phyloP scores from a whole-genome alignment of 2,113 vertebrate genomes.

The Tringa solitaria region DNA sequence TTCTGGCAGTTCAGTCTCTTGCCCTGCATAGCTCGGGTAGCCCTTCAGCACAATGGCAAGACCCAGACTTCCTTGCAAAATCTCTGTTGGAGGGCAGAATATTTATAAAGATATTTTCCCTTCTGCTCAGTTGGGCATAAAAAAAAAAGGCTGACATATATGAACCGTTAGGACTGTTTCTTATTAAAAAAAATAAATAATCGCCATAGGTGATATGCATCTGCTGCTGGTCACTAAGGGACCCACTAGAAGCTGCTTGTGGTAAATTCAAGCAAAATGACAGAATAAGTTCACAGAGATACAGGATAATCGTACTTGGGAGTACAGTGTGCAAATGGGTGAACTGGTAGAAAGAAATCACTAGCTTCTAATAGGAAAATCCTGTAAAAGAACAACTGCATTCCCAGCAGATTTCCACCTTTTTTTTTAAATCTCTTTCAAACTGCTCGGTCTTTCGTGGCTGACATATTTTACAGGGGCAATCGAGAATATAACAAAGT shows the following conservation, averaged over 20 bases:
- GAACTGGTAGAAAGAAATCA: not conserved
- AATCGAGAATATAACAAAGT: not conserved
- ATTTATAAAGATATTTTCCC: not conserved
- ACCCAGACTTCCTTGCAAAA: too few relatives aligned
- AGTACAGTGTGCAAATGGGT: not conserved
- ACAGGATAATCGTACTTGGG: not conserved
- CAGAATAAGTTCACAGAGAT: not conserved
- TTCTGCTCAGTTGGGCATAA: not conserved
- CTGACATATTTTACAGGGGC: not conserved
- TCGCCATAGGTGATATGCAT: rapidly evolving
- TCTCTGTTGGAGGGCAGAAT: not conserved
- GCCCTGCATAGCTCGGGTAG: not conserved
- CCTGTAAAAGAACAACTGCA: not conserved
- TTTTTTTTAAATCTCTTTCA: not conserved
- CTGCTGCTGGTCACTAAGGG: not conserved
- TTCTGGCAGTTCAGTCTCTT: not conserved
- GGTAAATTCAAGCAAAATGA: not conserved
- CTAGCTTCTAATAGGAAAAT: not conserved
- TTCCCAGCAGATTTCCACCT: not conserved
- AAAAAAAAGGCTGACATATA: not conserved
- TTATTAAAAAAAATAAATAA: not conserved
- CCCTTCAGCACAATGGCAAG: not conserved
- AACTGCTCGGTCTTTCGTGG: not conserved
- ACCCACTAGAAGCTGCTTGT: not conserved
- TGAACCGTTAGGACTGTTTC: not conserved